Evolutionary conservation across 1,140 invertebrate genomes (phyloP).

Genomic region (Eupeodes corollae): DNA sequence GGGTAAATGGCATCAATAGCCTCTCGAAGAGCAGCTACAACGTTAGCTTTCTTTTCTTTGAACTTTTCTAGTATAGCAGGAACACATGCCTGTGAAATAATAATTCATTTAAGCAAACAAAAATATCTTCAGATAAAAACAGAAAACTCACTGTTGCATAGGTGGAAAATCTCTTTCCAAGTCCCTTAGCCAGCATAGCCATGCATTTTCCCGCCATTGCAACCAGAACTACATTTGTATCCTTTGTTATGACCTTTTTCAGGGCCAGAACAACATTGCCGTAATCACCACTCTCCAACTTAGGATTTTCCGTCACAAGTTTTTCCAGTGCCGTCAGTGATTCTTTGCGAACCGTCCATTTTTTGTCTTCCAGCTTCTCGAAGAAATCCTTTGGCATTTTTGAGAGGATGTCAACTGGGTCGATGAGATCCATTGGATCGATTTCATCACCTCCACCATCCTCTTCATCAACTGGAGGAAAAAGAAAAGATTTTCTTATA

Average conservation of each 20-base stretch:
- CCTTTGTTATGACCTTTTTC: conserved; percentile 89
- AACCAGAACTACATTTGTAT: conserved; percentile 91
- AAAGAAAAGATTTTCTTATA: neutral
- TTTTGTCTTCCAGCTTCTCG: conserved; percentile 90
- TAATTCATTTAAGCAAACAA: neutral
- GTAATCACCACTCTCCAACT: conserved; percentile 85
- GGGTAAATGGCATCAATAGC: conserved; percentile 85
- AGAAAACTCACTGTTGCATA: conserved; percentile 51
- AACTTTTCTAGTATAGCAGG: conserved; percentile 86
- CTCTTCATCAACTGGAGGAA: conserved; percentile 35
- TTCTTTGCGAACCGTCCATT: conserved; percentile 95
- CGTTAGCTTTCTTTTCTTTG: conserved; percentile 92
- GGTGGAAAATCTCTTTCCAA: conserved; percentile 77
- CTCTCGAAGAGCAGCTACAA: conserved; percentile 74
- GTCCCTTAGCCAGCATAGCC: conserved; percentile 66
- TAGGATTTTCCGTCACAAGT: conserved; percentile 67
- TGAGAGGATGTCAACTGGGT: conserved; percentile 85
- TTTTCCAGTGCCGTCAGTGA: conserved; percentile 70
- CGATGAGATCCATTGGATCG: conserved; percentile 83
- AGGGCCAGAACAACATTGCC: conserved; percentile 76
- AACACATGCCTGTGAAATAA: conserved; percentile 48
- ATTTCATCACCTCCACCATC: conserved; percentile 55
- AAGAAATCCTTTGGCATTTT: conserved; percentile 93
- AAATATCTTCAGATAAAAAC: neutral
- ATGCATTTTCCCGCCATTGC: conserved; percentile 77